These are phyloP conservation scores for Argyresthia goedartella DNA, from an alignment of 2,888 invertebrate species.

Conservation along the genomic window DNA sequence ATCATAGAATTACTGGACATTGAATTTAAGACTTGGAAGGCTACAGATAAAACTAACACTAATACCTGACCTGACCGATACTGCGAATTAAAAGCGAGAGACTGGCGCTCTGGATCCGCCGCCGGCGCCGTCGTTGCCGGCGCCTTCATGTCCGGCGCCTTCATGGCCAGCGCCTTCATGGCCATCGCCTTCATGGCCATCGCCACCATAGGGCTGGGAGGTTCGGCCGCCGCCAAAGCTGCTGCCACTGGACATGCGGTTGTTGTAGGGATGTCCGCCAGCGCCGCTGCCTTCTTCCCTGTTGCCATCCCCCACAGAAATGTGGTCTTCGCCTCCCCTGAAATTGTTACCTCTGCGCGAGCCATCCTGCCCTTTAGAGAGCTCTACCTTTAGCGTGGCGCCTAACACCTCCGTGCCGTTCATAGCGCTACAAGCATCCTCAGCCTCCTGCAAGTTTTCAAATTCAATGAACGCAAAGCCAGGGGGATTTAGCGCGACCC, in stretches of 20 bases:
- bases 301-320: too few relatives aligned
- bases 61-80: slow-evolving; percentile 62
- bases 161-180: slow-evolving; percentile 55
- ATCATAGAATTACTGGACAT: slow-evolving; percentile 50
- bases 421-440: slow-evolving; percentile 89
- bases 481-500: slow-evolving; percentile 95
- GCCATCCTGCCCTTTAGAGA: slow-evolving; percentile 84
- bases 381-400: slow-evolving; percentile 88
- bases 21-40: slow-evolving; percentile 67
- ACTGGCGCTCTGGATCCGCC: slow-evolving; percentile 67
- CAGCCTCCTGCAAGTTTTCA: slow-evolving; percentile 89
- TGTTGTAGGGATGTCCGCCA: too few relatives aligned
- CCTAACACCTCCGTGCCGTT: slow-evolving; percentile 91
- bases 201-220: slow-evolving; percentile 68
- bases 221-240: slow-evolving; percentile 61
- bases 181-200: slow-evolving; percentile 55
- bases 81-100: slow-evolving; percentile 57
- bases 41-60: slow-evolving; percentile 70
- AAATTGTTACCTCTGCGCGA: slow-evolving; percentile 75
- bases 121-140: slow-evolving; percentile 38
- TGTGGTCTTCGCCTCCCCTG: slow-evolving; percentile 65
- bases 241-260: slow-evolving; percentile 58
- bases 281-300: slow-evolving; percentile 55
- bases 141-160: slow-evolving; percentile 39
- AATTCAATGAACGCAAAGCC: slow-evolving; percentile 96